phyloP scores from a whole-genome alignment of 2,797 vertebrate species.

The Myiotriccus ornatus region DNA sequence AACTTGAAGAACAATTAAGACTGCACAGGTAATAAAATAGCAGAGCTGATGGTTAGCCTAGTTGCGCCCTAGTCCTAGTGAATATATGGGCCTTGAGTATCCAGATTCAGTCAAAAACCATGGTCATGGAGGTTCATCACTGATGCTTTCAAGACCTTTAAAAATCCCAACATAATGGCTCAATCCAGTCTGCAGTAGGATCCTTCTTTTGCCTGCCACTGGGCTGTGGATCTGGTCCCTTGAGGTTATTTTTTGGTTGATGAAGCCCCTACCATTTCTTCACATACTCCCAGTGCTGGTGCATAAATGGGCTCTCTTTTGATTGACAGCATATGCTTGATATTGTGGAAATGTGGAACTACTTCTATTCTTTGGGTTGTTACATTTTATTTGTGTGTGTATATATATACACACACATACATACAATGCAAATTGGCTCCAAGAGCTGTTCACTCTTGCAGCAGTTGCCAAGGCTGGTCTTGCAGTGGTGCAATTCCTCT shows the following conservation, averaged over 20 bases:
- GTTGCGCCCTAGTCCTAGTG: neutral
- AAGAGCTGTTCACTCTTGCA: neutral
- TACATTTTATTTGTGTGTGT: neutral
- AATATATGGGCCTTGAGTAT: neutral
- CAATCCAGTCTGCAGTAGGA: neutral
- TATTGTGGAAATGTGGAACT: neutral
- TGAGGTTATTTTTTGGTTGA: neutral
- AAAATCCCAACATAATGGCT: neutral
- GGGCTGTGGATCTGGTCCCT: neutral
- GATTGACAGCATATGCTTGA: neutral
- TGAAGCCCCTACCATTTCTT: neutral
- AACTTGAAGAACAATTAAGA: neutral
- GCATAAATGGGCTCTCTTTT: neutral
- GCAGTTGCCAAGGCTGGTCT: neutral
- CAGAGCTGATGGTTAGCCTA: neutral
- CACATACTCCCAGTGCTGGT: neutral
- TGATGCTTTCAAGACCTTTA: neutral
- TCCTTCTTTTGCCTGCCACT: neutral
- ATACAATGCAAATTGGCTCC: neutral
- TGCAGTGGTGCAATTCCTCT: neutral
- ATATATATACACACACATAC: accelerated
- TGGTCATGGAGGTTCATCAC: neutral
- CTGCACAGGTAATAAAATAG: neutral
- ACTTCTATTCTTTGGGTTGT: neutral
- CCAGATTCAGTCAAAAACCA: neutral